phyloP scores from a whole-genome alignment of 2,888 invertebrate species.

The Venustoraphidia nigricollis region DNA sequence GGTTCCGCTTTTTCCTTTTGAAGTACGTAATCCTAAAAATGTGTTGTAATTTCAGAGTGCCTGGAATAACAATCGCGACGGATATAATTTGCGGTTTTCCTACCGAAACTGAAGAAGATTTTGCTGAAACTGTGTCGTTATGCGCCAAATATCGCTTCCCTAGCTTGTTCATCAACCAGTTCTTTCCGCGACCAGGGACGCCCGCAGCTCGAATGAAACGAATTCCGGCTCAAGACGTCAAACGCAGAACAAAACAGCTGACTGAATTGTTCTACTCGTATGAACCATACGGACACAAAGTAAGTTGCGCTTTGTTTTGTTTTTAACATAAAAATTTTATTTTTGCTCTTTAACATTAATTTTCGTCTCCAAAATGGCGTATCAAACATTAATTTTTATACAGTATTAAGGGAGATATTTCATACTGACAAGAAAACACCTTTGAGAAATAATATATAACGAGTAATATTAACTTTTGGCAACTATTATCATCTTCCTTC shows the following conservation, averaged over 20 bases:
- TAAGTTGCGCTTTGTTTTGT: constrained; percentile 25
- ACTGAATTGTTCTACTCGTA: constrained; percentile 85
- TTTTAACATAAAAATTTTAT: background rate
- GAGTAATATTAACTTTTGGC: no score
- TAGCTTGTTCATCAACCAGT: constrained; percentile 94
- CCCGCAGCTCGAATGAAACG: constrained; percentile 82
- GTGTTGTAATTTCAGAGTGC: constrained; percentile 43
- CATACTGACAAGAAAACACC: no score
- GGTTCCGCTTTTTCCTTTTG: no score
- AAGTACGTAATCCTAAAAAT: no score
- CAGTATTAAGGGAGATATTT: no score
- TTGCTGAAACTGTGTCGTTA: constrained; percentile 70
- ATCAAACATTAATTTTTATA: no score
- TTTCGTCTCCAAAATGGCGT: background rate
- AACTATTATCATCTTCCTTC: no score
- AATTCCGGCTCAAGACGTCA: constrained; percentile 76
- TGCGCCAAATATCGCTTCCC: constrained; percentile 82
- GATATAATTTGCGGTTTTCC: constrained; percentile 99
- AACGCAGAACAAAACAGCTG: constrained; percentile 72
- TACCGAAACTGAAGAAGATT: constrained; percentile 82
- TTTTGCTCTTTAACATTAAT: background rate
- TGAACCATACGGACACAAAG: constrained; percentile 58
- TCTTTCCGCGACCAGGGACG: constrained; percentile 90
- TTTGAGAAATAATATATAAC: no score
- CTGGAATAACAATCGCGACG: constrained; percentile 86